Evolutionary conservation across 2,113 vertebrate species (phyloP), one percentile per base, ranked within the genome.

Genomic region (Garra rufa): DNA sequence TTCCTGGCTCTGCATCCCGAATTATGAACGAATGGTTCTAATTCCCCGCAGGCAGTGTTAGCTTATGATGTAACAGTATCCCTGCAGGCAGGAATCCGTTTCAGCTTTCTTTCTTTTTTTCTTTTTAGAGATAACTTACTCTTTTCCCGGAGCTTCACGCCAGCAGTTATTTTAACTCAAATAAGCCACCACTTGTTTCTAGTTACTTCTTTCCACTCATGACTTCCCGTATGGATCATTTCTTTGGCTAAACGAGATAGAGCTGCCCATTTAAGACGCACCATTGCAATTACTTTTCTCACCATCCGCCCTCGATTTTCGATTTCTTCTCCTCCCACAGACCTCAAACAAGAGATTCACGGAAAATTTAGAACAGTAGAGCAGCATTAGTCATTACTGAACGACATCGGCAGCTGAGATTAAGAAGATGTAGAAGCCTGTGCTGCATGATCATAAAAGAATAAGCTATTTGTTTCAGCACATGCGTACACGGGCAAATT

Each of bases 381-480:
- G 44, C 26, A 38, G 82, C 17, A 83, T 83, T 76, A 83, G 52
- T 85, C 76, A 85, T 59, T 69, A 71, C 15, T 78, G 83, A 84
- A 43, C 28, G 8, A 44, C 30, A 17, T 26, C 28, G 55, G 26
- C 43, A 73, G 70, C 70, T 26, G 70, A 73, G 41, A 73, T 26
- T 73, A 73, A 13, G 38, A 24, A 43, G 69, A 8, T 44, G 69
- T 46, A 44, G 41, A 46, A 0, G 6, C n/a, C 43, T 24, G 0
- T 74, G 71, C 71, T 17, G 71, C 44, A 74, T 19, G 26, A 26
- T 3, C 24, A 63, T 2, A 6, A 5, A 26, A 61, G 59, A 61
- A 61, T 4, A 10, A 50, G 6, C 52, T 55, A 14, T 1, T 65
- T 65, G n/a, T 28, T 65, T 13, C 21, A 13, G 61, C 21, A 13